Evolutionary conservation across 1,140 invertebrate genomes (phyloP), one percentile per base, ranked within the genome.

Genomic region (Thalassaphorura encarpata): DNA sequence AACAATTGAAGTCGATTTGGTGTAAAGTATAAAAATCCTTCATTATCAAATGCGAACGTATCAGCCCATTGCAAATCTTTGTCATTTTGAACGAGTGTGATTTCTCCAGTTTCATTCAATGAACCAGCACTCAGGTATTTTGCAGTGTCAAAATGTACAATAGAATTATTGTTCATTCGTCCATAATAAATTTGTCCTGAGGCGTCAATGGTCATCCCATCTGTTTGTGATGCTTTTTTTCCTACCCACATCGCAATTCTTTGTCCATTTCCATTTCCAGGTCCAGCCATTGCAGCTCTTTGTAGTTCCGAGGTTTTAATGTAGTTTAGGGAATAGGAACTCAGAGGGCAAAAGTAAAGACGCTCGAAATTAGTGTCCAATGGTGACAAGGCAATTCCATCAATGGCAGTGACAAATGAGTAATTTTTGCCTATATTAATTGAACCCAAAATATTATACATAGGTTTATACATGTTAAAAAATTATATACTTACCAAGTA

Each of bases 291-390:
- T 11, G 40, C 41, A 42, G 52, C 5, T 18, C 40, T 26, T 29
- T 39, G 47, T 5, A 78, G 18, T 6, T 27, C 74, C 65, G 81
- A 75, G 0, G 83, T 84, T 8, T 83, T 77, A 4, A 89, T 78
- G 43, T 83, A 83, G 70, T 83, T 88, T 1, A 89, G 56, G 76
- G 83, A 77, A 70, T 87, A 80, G 4, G 84, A 86, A n/a, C 85
- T 85, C 53, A 89, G 70, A 0, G 87, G 85, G 68, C 88, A 85
- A 72, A 81, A 89, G 67, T 86, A 89, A 0, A 89, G 60, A 6
- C 70, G 29, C 70, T 46, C 80, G 70, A 49, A 79, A 73, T 3
- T 74, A 62, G 16, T 78, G 21, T 78, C 72, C 42, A 76, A 77
- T 0, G 81, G 77, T 0, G 85, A 86, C 58, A 86, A 79, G 0